phyloP scores from a whole-genome alignment of 2,113 vertebrate species.

The Strix uralensis region DNA sequence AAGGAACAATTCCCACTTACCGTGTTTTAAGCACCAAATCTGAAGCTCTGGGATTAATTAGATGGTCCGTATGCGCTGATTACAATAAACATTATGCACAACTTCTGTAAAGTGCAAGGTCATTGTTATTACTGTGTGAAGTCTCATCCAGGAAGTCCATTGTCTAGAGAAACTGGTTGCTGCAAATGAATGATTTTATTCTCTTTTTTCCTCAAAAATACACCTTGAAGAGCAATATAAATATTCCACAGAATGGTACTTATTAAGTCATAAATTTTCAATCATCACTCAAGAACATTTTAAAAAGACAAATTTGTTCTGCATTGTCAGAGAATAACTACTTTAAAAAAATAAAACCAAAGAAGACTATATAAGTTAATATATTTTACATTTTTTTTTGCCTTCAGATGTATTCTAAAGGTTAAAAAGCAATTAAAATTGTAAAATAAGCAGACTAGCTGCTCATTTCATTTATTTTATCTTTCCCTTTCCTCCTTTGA shows the following conservation, averaged over 20 bases:
- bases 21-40: neutral
- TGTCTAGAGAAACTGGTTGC: neutral
- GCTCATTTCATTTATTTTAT: constrained; percentile 23
- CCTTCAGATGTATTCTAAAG: neutral
- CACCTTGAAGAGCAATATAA: neutral
- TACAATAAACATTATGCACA: neutral
- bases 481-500: neutral
- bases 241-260: neutral
- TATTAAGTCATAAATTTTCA: constrained; percentile 11
- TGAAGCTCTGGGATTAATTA: constrained; percentile 51
- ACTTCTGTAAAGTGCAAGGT: constrained; percentile 4
- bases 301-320: neutral
- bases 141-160: neutral
- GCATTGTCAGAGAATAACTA: neutral
- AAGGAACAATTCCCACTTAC: neutral
- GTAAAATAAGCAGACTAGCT: neutral
- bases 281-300: neutral
- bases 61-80: neutral
- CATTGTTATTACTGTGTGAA: neutral
- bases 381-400: neutral
- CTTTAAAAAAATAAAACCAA: neutral
- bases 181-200: neutral
- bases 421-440: constrained; percentile 46
- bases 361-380: neutral
- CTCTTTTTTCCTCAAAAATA: neutral